phyloP scores from a whole-genome alignment of 2,888 invertebrate species.

The Apamea sordens region DNA sequence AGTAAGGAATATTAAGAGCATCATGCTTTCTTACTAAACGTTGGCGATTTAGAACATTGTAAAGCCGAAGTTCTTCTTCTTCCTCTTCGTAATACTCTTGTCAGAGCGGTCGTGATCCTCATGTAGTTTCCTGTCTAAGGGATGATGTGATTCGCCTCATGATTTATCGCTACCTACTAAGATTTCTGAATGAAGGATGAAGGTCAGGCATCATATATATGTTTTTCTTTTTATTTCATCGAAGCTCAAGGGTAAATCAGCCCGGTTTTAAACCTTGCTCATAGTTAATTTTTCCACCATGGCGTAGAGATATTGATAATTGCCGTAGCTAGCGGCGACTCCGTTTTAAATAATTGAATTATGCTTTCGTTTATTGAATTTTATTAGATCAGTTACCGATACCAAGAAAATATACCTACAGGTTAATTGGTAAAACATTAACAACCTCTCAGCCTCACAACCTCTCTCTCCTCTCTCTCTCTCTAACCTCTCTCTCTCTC shows the following conservation, averaged over 20 bases:
- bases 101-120: no score
- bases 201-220: background rate
- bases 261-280: background rate
- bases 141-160: no score
- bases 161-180: no score
- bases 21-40: background rate
- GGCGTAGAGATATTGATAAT: background rate
- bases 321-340: background rate
- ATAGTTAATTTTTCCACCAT: background rate
- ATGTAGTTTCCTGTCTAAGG: no score
- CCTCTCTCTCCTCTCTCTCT: no score
- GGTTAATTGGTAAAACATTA: no score
- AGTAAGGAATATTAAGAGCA: background rate
- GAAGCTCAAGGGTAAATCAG: background rate
- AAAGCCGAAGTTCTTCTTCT: no score
- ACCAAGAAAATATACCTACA: no score
- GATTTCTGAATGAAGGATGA: background rate
- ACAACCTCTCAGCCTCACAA: no score
- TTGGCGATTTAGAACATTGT: background rate
- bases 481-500: no score
- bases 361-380: background rate
- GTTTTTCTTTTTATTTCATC: background rate
- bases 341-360: background rate
- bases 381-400: no score
- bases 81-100: no score